phyloP scores from a whole-genome alignment of 2,888 invertebrate species.

The Nemurella pictetii region DNA sequence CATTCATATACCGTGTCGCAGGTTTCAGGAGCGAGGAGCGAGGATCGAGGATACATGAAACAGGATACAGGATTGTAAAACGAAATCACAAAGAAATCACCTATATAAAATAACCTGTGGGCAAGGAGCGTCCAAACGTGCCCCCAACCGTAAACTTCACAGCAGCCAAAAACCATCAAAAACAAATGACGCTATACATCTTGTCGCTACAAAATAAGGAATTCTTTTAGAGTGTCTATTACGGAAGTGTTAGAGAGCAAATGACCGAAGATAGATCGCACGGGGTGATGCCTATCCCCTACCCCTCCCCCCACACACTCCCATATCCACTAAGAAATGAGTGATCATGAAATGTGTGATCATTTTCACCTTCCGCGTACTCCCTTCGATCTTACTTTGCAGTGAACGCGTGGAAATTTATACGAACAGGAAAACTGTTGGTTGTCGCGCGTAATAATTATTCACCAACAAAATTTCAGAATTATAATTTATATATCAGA shows the following conservation, averaged over 20 bases:
- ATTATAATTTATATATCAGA: not conserved
- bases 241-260: not conserved
- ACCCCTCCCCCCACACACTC: not conserved
- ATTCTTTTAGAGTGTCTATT: not conserved
- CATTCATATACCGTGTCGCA: too few species aligned
- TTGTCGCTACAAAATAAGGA: not conserved
- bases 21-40: not conserved
- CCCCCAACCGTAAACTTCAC: not conserved
- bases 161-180: constrained; percentile 15
- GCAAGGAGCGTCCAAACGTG: not conserved
- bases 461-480: not conserved
- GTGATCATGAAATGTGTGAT: too few species aligned
- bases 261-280: not conserved
- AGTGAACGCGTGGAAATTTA: not conserved
- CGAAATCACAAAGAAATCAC: not conserved
- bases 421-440: not conserved
- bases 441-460: not conserved
- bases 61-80: not conserved
- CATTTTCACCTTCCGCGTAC: too few species aligned
- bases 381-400: too few species aligned
- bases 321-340: not conserved
- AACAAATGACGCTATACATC: constrained; percentile 16
- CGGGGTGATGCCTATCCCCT: too few species aligned
- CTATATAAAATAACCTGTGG: not conserved
- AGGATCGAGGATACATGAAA: not conserved